Base-by-base conservation (phyloP, 2,113 vertebrate species). In the Nesoenas mayeri region DNA sequence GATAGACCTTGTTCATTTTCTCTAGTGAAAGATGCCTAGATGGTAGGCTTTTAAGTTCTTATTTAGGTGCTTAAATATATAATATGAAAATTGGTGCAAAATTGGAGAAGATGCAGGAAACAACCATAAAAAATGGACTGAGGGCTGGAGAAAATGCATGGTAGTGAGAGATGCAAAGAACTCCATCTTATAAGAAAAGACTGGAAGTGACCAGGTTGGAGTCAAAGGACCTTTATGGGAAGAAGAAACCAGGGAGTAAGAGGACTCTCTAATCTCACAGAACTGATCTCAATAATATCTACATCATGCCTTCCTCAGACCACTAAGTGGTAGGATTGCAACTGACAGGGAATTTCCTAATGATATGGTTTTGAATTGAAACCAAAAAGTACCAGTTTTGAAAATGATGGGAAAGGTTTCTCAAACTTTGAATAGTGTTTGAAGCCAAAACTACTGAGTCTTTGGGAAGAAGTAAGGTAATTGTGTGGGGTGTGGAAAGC, bases 81-180 rank as follows among this genome's bases (percentile, higher is more conserved):
- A 60, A 26, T 11, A 58, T 19, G 12, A 71, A 65, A 81, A 85
- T 14, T 0, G 4, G 8, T 21, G 19, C 40, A 79, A 86, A 78
- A 29, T 9, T 22, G 10, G 32, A 72, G 44, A 82, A 56, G 32
- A 36, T 54, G 11, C 15, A 72, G 38, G 29, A 75, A 88, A 38
- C 2, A 42, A 32, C 2, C 7, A 38, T 14, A 51, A 25, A n/a
- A 75, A 75, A 29, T 5, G 3, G 9, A 11, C 21, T 0, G 0
- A 72, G 21, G 20, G 5, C 4, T 75, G 42, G 17, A 72, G 31
- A 62, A 60, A 82, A 64, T 31, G 50, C 9, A 4, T 38, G 2
- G 4, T 69, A 13, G 24, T 34, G 11, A 44, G 12, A 56, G 22
- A 57, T 61, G 26, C 77, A 56, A 83, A 85, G n/a, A 51, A 32